These are phyloP conservation scores for Gandaritis pyraliata DNA, from an alignment of 2,888 invertebrate species.

Conservation along the genomic window DNA sequence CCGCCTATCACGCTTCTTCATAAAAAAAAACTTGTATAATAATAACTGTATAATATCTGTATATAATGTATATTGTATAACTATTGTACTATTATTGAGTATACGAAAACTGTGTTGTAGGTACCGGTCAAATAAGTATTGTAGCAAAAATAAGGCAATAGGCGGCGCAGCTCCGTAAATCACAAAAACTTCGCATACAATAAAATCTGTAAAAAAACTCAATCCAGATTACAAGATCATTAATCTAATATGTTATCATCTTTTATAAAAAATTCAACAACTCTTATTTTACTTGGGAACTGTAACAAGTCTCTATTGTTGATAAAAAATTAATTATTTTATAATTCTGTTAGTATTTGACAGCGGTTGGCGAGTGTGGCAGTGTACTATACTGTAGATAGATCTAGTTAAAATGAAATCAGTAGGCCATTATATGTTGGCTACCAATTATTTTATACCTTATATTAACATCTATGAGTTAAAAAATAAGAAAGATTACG, in stretches of 20 bases:
- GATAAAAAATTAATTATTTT: conserved; percentile 62
- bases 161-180: conserved; percentile 61
- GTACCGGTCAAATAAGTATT: conserved; percentile 74
- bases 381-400: conserved; percentile 62
- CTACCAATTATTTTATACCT: conserved; percentile 77
- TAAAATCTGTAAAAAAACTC: conserved; percentile 80
- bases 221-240: conserved; percentile 85
- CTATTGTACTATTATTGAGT: conserved; percentile 68
- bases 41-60: conserved; percentile 68
- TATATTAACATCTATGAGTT: conserved; percentile 47
- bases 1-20: conserved; percentile 65
- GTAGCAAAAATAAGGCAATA: conserved; percentile 78
- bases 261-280: conserved; percentile 84
- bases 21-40: conserved; percentile 60
- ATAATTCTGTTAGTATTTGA: conserved; percentile 49
- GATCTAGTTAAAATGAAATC: conserved; percentile 59
- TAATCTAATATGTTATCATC: conserved; percentile 79
- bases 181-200: conserved; percentile 67
- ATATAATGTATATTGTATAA: conserved; percentile 64
- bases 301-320: conserved; percentile 82
- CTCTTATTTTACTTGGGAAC: conserved; percentile 82
- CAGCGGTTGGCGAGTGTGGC: conserved; percentile 83
- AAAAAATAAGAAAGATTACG: conserved; percentile 51
- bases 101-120: conserved; percentile 47
- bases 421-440: conserved; percentile 78